Base-by-base conservation (phyloP, 1,140 invertebrate species). In the Dinoponera quadriceps region DNA sequence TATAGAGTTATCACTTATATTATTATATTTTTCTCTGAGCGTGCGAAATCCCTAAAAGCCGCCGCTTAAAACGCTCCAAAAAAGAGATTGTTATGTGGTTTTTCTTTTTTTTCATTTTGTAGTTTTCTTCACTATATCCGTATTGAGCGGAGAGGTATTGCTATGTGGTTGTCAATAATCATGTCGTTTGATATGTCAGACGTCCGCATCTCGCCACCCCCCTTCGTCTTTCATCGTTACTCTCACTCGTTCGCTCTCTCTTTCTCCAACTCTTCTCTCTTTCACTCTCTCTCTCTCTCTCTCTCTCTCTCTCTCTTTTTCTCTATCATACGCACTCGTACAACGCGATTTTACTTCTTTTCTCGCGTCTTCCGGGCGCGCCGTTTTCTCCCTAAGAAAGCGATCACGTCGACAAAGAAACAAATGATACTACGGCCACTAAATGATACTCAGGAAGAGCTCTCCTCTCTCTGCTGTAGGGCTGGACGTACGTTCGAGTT, bases 101-200 rank as follows among this genome's bases (percentile, higher is more conserved):
- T 57, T 55, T 33, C 22, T 66, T 38, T 75, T 66, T 25, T 80
- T 49, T 18, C 78, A 87, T 83, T 85, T 57, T 77, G 73, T 84
- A 89, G 63, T 16, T 80, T 65, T 54, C 84, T 88, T 73, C 82
- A 92, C 92, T 91, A 93, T 91, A 93, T 91, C 89, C 90, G 89
- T 91, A 91, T 93, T 93, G 90, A 93, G 91, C 93, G 91, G 89
- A 92, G 91, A 88, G 85, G 90, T 92, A 93, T 93, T 93, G 92
- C 91, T 93, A 89, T 93, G 88, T 88, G 88, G 89, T 93, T 91
- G 85, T 92, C 88, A 87, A 83, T 88, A 89, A 91, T 91, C 73
- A 72, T 88, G 74, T 91, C 89, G 88, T 91, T 91, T 93, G 93
- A 93, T 93, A 93, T 93, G 93, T 93, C 90, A 90, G 75, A 91